Base-by-base conservation (phyloP, 1,140 invertebrate genomes). In the Cephus cinctus region DNA sequence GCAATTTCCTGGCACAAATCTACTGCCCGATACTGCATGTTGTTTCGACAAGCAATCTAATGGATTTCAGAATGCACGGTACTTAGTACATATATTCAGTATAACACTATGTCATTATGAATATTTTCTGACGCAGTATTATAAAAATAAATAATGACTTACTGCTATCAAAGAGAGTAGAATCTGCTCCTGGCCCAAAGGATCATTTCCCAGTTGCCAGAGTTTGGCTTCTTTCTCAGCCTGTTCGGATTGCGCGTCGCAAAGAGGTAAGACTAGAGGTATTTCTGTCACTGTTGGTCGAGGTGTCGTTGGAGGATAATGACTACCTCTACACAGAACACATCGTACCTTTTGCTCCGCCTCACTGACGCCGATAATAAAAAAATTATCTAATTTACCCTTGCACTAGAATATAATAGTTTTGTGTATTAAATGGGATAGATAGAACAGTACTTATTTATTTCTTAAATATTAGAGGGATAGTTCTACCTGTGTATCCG, bases 101-200 rank as follows among this genome's bases (percentile, higher is more conserved):
- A n/a, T n/a, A n/a, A n/a, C n/a, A n/a, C n/a, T n/a, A n/a, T n/a
- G n/a, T n/a, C n/a, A n/a, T n/a, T n/a, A n/a, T n/a, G n/a, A n/a
- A n/a, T n/a, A n/a, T n/a, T n/a, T n/a, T n/a, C n/a, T n/a, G n/a
- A n/a, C n/a, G n/a, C n/a, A n/a, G n/a, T n/a, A n/a, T n/a, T 30
- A 40, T 21, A 20, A 30, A 46, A 47, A 14, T 23, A 27, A 45
- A 59, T 18, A 42, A 43, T 20, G 57, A 76, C 77, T 83, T 76
- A 93, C 89, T 14, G 91, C 92, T 80, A 98, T 96, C 15, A 96
- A 69, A 76, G 93, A 94, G 50, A 97, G 82, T 19, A 94, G 81
- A n/a, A 85, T 81, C 68, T 94, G 86, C 52, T 87, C 84, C 27
- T 84, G 78, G 5, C 87, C 83, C 1, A 77, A 60, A 1, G 81